A percentile compares a stretch with the other conserved stretches of the same genome.
phyloP scores from a whole-genome alignment of 64 coral and sea anemone genomes.

The Montipora foliosa region DNA sequence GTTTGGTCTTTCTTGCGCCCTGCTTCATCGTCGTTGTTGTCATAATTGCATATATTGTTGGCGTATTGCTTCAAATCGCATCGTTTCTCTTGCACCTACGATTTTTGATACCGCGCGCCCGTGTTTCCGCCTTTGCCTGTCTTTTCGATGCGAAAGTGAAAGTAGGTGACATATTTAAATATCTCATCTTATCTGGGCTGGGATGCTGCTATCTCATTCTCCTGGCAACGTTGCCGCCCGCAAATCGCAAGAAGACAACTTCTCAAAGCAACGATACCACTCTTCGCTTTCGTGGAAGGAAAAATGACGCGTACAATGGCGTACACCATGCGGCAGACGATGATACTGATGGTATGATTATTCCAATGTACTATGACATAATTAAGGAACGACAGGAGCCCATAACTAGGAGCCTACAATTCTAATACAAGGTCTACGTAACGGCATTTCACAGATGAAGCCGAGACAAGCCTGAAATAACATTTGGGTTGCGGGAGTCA shows the following conservation, averaged over 20 bases:
- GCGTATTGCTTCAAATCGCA: background rate
- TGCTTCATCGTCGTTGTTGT: background rate
- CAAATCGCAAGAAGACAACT: background rate
- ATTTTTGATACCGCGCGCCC: no score
- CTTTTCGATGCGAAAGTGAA: background rate
- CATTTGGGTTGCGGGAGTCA: no score
- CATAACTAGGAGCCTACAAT: no score
- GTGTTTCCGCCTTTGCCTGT: background rate
- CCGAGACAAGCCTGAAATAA: no score
- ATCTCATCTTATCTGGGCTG: background rate
- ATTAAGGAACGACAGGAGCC: no score
- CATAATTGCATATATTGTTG: slow-evolving; percentile 10
- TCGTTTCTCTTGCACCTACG: no score
- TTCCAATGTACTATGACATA: background rate
- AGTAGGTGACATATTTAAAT: background rate
- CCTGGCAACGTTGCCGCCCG: background rate
- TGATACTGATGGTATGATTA: background rate
- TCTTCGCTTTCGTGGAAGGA: background rate
- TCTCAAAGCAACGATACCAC: slow-evolving; percentile 16
- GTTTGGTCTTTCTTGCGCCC: background rate
- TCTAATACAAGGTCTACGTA: no score
- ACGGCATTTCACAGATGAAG: no score
- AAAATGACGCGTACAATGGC: background rate
- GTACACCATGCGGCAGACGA: background rate
- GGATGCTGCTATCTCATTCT: slow-evolving; percentile 11